These are phyloP conservation scores for Tetranychus urticae DNA, from an alignment of 1,140 invertebrate genomes.

Conservation along the genomic window DNA sequence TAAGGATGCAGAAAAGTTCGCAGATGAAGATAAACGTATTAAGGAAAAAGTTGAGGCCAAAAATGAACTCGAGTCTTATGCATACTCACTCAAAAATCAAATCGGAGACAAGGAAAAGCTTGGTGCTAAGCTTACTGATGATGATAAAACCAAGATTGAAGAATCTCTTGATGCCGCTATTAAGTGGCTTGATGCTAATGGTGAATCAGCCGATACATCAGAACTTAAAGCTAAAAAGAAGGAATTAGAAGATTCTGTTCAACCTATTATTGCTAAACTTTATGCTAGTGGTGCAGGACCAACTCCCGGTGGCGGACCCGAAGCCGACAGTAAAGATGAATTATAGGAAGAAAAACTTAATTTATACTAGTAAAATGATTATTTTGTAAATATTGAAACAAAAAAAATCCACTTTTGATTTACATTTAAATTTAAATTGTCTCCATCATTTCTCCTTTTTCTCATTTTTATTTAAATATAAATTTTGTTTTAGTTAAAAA, in stretches of 20 bases:
- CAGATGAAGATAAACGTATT: conserved; percentile 69
- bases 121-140: conserved; percentile 40
- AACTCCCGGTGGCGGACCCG: background rate
- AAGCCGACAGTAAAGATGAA: background rate
- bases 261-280: conserved; percentile 25
- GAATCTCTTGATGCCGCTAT: conserved; percentile 83
- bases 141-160: conserved; percentile 58
- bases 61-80: conserved; percentile 32
- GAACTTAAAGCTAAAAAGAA: conserved; percentile 82
- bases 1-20: conserved; percentile 83
- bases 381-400: no score
- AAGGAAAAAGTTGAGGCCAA: conserved; percentile 43
- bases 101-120: conserved; percentile 29
- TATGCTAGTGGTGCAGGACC: conserved; percentile 7
- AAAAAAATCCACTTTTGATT: no score
- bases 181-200: conserved; percentile 86
- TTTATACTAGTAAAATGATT: no score
- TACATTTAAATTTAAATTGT: no score
- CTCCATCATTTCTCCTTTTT: no score
- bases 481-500: no score
- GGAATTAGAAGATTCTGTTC: conserved; percentile 18
- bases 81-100: conserved; percentile 56
- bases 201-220: conserved; percentile 46
- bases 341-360: background rate
- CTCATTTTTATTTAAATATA: no score